Evolutionary conservation across 2,113 vertebrate genomes (phyloP), one percentile per base, ranked within the genome.

Genomic region (Corythornis madagascariensis): DNA sequence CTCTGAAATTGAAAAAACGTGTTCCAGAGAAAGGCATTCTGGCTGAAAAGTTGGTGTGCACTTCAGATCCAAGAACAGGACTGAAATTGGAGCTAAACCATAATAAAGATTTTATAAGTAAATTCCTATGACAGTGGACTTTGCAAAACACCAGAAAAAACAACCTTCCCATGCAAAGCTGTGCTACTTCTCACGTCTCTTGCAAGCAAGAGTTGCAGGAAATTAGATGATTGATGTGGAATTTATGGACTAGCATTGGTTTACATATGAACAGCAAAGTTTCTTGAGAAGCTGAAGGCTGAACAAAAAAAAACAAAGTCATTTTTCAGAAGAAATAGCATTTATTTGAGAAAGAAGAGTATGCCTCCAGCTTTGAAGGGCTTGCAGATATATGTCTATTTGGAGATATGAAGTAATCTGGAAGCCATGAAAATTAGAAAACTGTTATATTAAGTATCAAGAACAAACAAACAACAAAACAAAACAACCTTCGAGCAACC

Each of bases 21-120:
- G 85, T 92, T 96, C 75, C 89, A 65, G 72, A 92, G 84, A 91
- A 91, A 92, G 40, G 18, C 81, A 77, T 91, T 92, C 89, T 92
- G 92, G 77, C 88, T 82, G 86, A 75, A 59, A 75, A 89, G 35
- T 48, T 0, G 0, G 40, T 93, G 53, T 53, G 56, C 31, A 42
- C 67, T 92, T 67, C 72, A 71, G 92, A 11, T 89, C 92, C 95
- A 96, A 94, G 89, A 95, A 88, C 89, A 92, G 89, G 59, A 93
- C 75, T 91, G 89, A 96, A 95, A 92, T 11, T 88, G 87, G 89
- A 94, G 72, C 87, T 88, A 83, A 93, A 94, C 48, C 75, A 80
- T 83, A 96, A 89, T 88, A 94, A 95, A 95, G 85, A 83, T 83
- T 88, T 93, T 94, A 83, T 91, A 86, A 88, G 75, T 61, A 92